Evolutionary conservation across 1,140 invertebrate genomes (phyloP).

Genomic region (Drosophila pseudoananassae): DNA sequence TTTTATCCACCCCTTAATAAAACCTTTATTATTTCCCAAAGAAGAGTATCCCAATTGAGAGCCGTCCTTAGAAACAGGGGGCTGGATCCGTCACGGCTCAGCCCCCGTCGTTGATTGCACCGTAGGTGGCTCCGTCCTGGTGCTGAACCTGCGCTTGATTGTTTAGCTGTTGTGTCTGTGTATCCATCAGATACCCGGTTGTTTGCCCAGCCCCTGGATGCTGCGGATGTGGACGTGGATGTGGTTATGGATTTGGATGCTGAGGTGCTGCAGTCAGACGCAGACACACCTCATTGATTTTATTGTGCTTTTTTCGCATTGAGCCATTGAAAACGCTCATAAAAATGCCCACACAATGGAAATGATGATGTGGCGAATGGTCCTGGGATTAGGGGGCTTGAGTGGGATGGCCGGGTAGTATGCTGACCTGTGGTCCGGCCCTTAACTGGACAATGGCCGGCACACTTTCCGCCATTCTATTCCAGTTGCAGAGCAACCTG

Average conservation of each 20-base stretch:
- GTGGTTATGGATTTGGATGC: constrained; percentile 10
- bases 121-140: constrained; percentile 61
- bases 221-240: constrained; percentile 17
- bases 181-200: constrained; percentile 64
- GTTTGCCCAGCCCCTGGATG: constrained; percentile 58
- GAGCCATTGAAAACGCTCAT: constrained; percentile 75
- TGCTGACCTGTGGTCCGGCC: constrained; percentile 38
- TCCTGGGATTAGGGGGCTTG: constrained; percentile 25
- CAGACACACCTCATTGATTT: constrained; percentile 78
- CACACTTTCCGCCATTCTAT: constrained; percentile 10
- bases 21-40: neutral
- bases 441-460: constrained; percentile 50
- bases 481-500: constrained; percentile 61
- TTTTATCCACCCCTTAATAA: neutral
- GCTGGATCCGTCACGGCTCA: constrained; percentile 10
- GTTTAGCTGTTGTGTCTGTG: constrained; percentile 71
- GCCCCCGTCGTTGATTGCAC: constrained; percentile 64
- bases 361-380: constrained; percentile 74
- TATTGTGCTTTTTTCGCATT: constrained; percentile 76
- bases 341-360: constrained; percentile 81
- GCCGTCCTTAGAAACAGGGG: constrained; percentile 2
- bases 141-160: constrained; percentile 70
- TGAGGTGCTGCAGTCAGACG: constrained; percentile 64
- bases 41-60: constrained; percentile 17
- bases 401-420: neutral